Evolutionary conservation across 2,888 invertebrate species (phyloP), one percentile per base, ranked within the genome.

Genomic region (Euphydryas editha): DNA sequence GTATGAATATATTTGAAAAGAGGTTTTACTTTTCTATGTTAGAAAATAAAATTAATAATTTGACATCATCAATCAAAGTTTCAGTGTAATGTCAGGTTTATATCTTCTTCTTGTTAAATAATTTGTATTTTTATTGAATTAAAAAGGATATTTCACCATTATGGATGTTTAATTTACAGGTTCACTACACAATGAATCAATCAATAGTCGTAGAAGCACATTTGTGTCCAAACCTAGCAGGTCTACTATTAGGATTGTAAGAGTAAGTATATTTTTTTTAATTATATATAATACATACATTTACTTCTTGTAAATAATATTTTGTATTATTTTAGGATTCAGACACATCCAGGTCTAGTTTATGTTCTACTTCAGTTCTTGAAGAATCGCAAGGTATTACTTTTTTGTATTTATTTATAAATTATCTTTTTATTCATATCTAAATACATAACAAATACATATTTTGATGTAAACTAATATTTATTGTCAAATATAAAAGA

Each of bases 51-150:
- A 69, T 59, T 59, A 71, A 61, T 73, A 70, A 76, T 77, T 79
- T 89, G 88, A 83, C 88, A 88, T 78, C 82, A 83, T 82, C 85
- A 85, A 82, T 87, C 81, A 92, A 92, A 90, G 89, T 91, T 88
- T 86, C 84, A 88, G 91, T 91, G 91, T 92, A 87, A 92, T 92
- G 92, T 91, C 92, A 92, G 91, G 92, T 92, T 78, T 73, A 83
- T 78, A 78, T 76, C 71, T 74, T 76, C 69, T 61, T 51, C 30
- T 61, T 57, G 24, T 59, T n/a, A 42, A 62, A 59, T 49, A 57
- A 11, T 63, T 39, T 54, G 42, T 55, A 58, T 56, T 66, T 68
- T 72, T 73, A 71, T 65, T 67, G 70, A 61, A 69, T 55, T 63
- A 59, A 36, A 69, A 68, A 67, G 64, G 44, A 65, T 67, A 62